A percentile compares a stretch with the other conserved stretches of the same genome.
Evolutionary conservation across 30 jellyfish, hydroid and myxozoan species (phyloP).

Genomic region (Turritopsis dohrnii): DNA sequence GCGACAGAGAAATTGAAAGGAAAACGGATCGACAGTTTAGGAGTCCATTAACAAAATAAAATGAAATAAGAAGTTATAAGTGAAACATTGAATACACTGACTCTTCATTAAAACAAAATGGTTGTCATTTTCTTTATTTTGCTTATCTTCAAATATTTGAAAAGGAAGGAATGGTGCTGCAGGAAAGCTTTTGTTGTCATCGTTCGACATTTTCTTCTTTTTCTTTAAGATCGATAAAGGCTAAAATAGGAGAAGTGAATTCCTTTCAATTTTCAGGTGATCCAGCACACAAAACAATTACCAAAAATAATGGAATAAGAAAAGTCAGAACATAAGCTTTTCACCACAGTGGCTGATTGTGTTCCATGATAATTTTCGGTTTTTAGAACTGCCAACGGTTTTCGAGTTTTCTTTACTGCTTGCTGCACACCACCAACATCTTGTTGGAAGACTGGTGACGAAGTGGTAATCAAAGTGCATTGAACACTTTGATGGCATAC

Average conservation of each 20-base stretch:
- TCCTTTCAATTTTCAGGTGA: too few species aligned
- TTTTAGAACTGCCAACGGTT: background rate
- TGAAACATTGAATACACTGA: background rate
- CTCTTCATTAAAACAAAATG: background rate
- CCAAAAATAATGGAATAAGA: too few species aligned
- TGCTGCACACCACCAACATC: background rate
- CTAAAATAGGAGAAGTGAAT: background rate
- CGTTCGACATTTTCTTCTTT: background rate
- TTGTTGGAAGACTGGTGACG: background rate
- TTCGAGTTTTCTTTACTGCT: background rate
- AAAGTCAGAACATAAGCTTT: too few species aligned
- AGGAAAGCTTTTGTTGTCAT: background rate
- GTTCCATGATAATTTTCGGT: background rate
- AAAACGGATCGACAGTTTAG: too few species aligned
- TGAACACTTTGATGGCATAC: background rate
- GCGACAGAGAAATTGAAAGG: too few species aligned
- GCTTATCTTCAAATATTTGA: background rate
- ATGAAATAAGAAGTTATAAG: background rate
- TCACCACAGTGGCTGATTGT: too few species aligned
- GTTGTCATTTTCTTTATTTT: background rate
- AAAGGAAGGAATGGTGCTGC: background rate
- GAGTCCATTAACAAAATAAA: too few species aligned
- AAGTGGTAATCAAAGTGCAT: background rate
- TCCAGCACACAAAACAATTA: too few species aligned
- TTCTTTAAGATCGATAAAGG: background rate